These are phyloP conservation scores for Oncopodura yosiiana DNA, from an alignment of 1,140 invertebrate genomes.

Conservation along the genomic window DNA sequence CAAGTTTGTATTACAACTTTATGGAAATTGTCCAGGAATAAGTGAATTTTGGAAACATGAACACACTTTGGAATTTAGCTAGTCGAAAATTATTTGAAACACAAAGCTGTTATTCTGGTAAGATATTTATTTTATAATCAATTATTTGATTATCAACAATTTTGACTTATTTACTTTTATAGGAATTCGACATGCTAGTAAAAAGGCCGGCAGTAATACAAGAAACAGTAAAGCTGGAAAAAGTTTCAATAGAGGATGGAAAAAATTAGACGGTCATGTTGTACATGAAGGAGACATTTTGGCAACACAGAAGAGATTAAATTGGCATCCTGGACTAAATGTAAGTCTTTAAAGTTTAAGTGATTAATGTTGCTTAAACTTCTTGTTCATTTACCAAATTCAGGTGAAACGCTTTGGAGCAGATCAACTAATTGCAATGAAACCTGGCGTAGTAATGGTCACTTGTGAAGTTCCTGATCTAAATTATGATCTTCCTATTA, in stretches of 20 bases:
- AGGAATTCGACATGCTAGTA: slow-evolving; percentile 22
- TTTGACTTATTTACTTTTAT: background rate
- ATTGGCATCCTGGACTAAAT: slow-evolving; percentile 27
- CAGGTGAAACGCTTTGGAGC: slow-evolving; percentile 1
- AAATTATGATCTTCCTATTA: background rate
- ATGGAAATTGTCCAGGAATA: too few species aligned
- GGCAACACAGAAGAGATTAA: slow-evolving; percentile 12
- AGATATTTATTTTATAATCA: background rate
- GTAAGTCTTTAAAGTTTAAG: slow-evolving; percentile 9
- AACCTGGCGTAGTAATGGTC: slow-evolving; percentile 16
- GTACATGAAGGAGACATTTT: slow-evolving; percentile 13
- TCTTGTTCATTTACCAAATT: background rate
- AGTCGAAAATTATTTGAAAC: too few species aligned
- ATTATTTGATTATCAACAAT: background rate
- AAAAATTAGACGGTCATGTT: slow-evolving; percentile 5
- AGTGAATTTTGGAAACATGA: too few species aligned
- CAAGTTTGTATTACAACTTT: too few species aligned
- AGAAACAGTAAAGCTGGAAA: slow-evolving; percentile 14
- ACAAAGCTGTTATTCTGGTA: too few species aligned
- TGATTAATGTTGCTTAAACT: background rate
- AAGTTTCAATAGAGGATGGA: slow-evolving; percentile 2
- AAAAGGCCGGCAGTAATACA: slow-evolving; percentile 22
- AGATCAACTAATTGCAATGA: slow-evolving; percentile 14
- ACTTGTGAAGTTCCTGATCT: slow-evolving; percentile 25
- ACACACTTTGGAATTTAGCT: too few species aligned